Conservation (phyloP, 2,797 vertebrate genomes). For the Mallotus villosus region DNA sequence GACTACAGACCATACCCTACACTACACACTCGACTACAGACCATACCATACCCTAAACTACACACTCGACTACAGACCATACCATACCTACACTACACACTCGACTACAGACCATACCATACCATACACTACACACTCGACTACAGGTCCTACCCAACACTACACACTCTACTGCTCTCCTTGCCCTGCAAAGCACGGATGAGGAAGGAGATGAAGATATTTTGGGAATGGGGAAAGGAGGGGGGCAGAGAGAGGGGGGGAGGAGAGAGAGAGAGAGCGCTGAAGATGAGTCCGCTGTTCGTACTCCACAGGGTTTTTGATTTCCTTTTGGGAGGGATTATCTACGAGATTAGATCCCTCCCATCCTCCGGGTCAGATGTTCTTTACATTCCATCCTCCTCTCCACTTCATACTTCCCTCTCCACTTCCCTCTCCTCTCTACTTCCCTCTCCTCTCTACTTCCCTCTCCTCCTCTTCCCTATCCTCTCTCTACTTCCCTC, state of each 20-base stretch:
- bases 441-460: too few relatives aligned
- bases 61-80: not conserved
- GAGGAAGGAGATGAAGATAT: not conserved
- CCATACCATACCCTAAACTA: conserved; percentile 3
- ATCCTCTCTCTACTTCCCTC: not conserved
- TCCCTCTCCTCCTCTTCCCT: not conserved
- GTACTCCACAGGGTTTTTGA: conserved; percentile 19
- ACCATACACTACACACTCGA: not conserved
- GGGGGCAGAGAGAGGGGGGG: not conserved
- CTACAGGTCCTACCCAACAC: not conserved
- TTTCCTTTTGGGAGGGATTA: conserved; percentile 41
- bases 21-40: not conserved
- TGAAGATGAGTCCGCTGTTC: not conserved
- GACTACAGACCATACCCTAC: too few relatives aligned
- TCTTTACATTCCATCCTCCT: conserved; percentile 17
- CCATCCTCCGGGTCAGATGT: not conserved
- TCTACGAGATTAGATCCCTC: conserved; percentile 45
- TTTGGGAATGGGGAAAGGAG: not conserved
- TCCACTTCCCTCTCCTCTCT: not conserved
- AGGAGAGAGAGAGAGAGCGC: not conserved
- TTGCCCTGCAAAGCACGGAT: not conserved
- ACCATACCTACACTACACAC: not conserved
- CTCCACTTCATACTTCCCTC: conserved; percentile 9
- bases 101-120: not conserved
- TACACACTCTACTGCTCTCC: not conserved